Percentiles rank a stretch among this genome's conserved stretches.
These are phyloP conservation scores for Trachymyrmex cornetzi DNA, from an alignment of 1,140 invertebrate genomes.

Conservation along the genomic window DNA sequence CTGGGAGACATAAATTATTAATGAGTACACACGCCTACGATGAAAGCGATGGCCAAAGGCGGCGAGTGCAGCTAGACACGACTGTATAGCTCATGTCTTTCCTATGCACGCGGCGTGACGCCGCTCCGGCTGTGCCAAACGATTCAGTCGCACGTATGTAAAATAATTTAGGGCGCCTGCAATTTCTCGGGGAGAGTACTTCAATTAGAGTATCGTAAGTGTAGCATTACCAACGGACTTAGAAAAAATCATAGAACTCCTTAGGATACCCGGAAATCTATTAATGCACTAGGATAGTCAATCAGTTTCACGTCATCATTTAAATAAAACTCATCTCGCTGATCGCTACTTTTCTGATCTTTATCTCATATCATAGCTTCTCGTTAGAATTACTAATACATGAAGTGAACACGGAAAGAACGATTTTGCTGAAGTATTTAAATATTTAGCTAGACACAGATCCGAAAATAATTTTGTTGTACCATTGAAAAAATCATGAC, in stretches of 20 bases:
- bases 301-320: background rate
- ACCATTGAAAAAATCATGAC: too few relatives aligned
- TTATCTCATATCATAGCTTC: background rate
- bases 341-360: background rate
- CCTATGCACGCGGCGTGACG: constrained; percentile 33
- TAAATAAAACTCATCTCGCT: background rate
- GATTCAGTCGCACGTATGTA: constrained; percentile 12
- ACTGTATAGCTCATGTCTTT: constrained; percentile 30
- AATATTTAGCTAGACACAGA: too few relatives aligned
- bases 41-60: constrained; percentile 50
- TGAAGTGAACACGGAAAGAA: too few relatives aligned
- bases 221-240: background rate
- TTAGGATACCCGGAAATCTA: background rate
- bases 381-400: background rate
- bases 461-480: too few relatives aligned
- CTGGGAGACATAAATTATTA: constrained; percentile 75
- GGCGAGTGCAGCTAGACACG: constrained; percentile 25
- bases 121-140: constrained; percentile 6
- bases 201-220: constrained; percentile 12
- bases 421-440: too few relatives aligned
- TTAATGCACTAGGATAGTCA: background rate
- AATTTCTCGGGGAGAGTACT: background rate
- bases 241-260: background rate
- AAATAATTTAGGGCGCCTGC: constrained; percentile 35
- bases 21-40: constrained; percentile 74